phyloP scores from a whole-genome alignment of 2,888 invertebrate genomes.

The Punctoribates punctum region DNA sequence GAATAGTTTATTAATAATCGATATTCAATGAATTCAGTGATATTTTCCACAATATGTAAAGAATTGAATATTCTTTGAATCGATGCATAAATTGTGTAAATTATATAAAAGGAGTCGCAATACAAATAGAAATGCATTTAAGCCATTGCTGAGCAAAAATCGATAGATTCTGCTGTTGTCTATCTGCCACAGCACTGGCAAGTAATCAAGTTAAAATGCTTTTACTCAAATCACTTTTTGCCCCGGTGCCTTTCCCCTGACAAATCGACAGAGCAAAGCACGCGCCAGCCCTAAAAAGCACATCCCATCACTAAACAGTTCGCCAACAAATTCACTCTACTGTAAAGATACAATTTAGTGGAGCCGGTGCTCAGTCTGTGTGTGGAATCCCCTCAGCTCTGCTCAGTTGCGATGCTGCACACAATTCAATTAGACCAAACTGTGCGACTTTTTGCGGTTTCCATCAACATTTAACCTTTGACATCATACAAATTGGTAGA shows the following conservation, averaged over 20 bases:
- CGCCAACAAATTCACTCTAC: neutral
- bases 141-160: constrained; percentile 13
- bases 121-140: constrained; percentile 17
- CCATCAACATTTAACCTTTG: constrained; percentile 26
- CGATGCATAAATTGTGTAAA: constrained; percentile 24
- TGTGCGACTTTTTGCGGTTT: constrained; percentile 32
- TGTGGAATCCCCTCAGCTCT: neutral
- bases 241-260: constrained; percentile 31
- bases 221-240: constrained; percentile 46
- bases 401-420: neutral
- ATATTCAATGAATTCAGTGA: constrained; percentile 6
- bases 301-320: constrained; percentile 28
- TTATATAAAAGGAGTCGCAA: neutral
- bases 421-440: constrained; percentile 24
- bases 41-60: constrained; percentile 8
- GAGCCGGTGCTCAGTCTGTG: neutral
- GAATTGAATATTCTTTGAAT: neutral
- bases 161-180: neutral
- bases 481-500: constrained; percentile 21
- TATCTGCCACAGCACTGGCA: neutral
- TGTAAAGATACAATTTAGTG: constrained; percentile 8
- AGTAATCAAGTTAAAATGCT: constrained; percentile 46
- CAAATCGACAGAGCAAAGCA: constrained; percentile 33
- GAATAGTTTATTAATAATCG: neutral
- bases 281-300: constrained; percentile 17